Base-by-base conservation (phyloP, 2,797 vertebrate genomes). In the Sarcophilus harrisii region DNA sequence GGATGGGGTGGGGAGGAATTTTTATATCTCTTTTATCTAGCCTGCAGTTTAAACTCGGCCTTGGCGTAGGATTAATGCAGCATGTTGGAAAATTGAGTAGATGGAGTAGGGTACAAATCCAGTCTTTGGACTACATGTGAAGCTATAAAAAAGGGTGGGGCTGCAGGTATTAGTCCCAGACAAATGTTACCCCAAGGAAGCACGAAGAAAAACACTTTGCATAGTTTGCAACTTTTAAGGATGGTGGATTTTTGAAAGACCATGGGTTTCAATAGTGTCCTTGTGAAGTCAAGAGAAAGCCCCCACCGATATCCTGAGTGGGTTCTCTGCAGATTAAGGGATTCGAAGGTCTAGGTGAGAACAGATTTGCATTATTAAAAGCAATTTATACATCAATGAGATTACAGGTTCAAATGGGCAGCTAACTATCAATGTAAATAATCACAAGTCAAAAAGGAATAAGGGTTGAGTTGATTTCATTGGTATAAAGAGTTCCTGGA, bases 1-100 rank as follows among this genome's bases (percentile, higher is more conserved):
- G 92, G 94, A 98, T 97, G 97, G 94, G 95, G 97, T 91, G 96
- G 97, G 96, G 21, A 95, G 92, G 96, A 94, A 91, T 98, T 96
- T 95, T 24, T 90, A 58, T 90, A 92, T 96, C 91, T 30, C 93
- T 97, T 97, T 94, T 97, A 96, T 96, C 96, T 98, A 98, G 97
- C 96, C 97, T 59, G 1, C 94, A 96, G 95, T 95, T 1, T 24
- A 98, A 97, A 96, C 58, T 96, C 96, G 95, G 92, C 94, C 94
- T 98, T 94, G 98, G 96, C 52, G 92, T 54, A 90, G 30, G 55
- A 96, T 94, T 94, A 97, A 12, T 94, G 91, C 62, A 96, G 91
- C 8, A 54, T 55, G 0, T 97, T 97, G 94, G 97, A 97, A 97
- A 95, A 97, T 4, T 0, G 93, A 96, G 92, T 94, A 96, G 87